Evolutionary conservation across 2,888 invertebrate genomes (phyloP).

Genomic region (Apodemia mormo): DNA sequence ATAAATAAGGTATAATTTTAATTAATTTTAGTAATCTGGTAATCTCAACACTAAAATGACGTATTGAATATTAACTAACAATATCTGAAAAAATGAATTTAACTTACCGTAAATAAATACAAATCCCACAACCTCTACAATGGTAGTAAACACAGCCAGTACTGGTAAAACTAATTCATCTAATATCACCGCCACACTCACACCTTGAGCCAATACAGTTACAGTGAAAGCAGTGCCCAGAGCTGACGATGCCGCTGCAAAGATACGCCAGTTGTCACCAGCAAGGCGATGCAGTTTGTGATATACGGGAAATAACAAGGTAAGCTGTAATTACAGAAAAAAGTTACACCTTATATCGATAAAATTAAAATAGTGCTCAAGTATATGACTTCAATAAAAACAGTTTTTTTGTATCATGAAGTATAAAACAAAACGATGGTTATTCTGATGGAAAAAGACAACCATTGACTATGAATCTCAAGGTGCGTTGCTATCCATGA

Average conservation of each 20-base stretch:
- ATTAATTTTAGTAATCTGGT: too few species aligned
- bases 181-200: constrained; percentile 57
- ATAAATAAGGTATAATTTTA: too few species aligned
- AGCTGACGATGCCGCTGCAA: constrained; percentile 65
- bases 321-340: constrained; percentile 53
- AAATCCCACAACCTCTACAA: constrained; percentile 67
- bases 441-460: too few species aligned
- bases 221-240: constrained; percentile 68
- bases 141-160: constrained; percentile 60
- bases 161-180: constrained; percentile 67
- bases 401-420: too few species aligned
- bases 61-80: neutral
- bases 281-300: constrained; percentile 66
- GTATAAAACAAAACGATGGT: too few species aligned
- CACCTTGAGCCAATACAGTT: constrained; percentile 59
- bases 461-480: too few species aligned
- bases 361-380: too few species aligned
- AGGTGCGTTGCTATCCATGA: too few species aligned
- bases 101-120: constrained; percentile 71
- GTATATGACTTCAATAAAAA: too few species aligned
- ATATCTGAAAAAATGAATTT: neutral
- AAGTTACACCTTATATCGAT: neutral
- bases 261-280: constrained; percentile 68
- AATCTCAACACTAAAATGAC: too few species aligned
- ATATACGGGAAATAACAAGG: constrained; percentile 68